Percentiles rank a stretch among this genome's conserved stretches.
Evolutionary conservation across 1,140 invertebrate species (phyloP).

Genomic region (Aphidius ervi): DNA sequence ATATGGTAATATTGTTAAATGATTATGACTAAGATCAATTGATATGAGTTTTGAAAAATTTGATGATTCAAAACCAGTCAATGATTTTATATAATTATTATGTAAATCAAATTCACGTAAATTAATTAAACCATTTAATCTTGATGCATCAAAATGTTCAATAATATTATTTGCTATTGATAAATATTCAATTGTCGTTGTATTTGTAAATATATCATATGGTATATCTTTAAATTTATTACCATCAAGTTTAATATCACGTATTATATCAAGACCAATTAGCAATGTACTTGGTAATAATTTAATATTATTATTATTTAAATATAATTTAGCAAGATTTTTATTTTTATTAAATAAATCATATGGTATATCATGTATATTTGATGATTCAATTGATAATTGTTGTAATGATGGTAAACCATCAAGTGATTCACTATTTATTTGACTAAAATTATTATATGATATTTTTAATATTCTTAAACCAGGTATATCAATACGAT

Average conservation of each 20-base stretch:
- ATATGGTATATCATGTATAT: slow-evolving; percentile 63
- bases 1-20: slow-evolving; percentile 69
- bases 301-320: slow-evolving; percentile 67
- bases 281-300: slow-evolving; percentile 66
- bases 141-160: slow-evolving; percentile 67
- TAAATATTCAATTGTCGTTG: slow-evolving; percentile 68
- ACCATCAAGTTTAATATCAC: slow-evolving; percentile 69
- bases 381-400: slow-evolving; percentile 64
- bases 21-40: slow-evolving; percentile 72
- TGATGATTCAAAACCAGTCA: slow-evolving; percentile 71
- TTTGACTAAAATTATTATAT: slow-evolving; percentile 71
- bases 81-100: slow-evolving; percentile 68
- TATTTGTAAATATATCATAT: slow-evolving; percentile 69
- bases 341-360: slow-evolving; percentile 73
- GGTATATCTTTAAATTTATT: slow-evolving; percentile 74
- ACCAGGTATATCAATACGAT: slow-evolving; percentile 67
- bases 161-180: slow-evolving; percentile 71
- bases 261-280: slow-evolving; percentile 63
- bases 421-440: slow-evolving; percentile 67
- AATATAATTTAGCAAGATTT: slow-evolving; percentile 66
- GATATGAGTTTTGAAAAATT: slow-evolving; percentile 69
- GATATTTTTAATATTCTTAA: slow-evolving; percentile 68
- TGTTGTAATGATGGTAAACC: slow-evolving; percentile 72
- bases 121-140: slow-evolving; percentile 67
- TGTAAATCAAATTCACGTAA: slow-evolving; percentile 73